phyloP scores from a whole-genome alignment of 2,113 vertebrate genomes.

The Gambusia holbrooki region DNA sequence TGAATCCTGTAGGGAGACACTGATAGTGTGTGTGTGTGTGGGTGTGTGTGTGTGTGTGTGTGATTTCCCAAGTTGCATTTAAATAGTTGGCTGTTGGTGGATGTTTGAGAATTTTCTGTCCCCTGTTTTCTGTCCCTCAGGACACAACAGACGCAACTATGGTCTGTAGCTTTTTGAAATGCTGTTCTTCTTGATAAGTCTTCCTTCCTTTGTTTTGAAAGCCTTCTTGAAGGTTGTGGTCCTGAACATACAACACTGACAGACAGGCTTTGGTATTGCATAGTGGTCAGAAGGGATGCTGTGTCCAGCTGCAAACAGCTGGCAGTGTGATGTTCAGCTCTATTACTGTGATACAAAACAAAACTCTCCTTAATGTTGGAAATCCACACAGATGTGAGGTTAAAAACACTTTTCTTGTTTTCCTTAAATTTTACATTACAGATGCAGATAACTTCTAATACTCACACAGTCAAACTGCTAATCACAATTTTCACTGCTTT shows the following conservation, averaged over 20 bases:
- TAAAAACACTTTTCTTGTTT: background rate
- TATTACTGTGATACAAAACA: background rate
- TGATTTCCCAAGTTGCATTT: conserved; percentile 16
- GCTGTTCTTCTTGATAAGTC: too few species aligned
- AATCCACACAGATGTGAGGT: background rate
- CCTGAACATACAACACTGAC: background rate
- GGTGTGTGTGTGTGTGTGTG: background rate
- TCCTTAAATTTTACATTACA: background rate
- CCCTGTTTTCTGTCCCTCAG: conserved; percentile 1
- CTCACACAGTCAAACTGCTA: background rate
- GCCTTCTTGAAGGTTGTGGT: background rate
- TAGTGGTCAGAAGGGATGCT: conserved; percentile 16
- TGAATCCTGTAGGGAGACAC: conserved; percentile 10
- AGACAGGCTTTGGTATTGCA: background rate
- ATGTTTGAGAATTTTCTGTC: conserved; percentile 25
- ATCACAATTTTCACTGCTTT: background rate
- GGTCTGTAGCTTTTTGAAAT: too few species aligned
- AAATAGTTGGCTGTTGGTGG: background rate
- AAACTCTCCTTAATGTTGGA: too few species aligned
- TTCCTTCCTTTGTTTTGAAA: background rate
- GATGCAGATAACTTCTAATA: background rate
- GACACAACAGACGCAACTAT: too few species aligned
- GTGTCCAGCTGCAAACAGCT: conserved; percentile 43
- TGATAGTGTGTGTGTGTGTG: background rate
- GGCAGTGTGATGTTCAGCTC: background rate